A percentile compares a stretch with the other conserved stretches of the same genome.
phyloP scores from a whole-genome alignment of 2,797 vertebrate genomes.

The Typhlichthys subterraneus region DNA sequence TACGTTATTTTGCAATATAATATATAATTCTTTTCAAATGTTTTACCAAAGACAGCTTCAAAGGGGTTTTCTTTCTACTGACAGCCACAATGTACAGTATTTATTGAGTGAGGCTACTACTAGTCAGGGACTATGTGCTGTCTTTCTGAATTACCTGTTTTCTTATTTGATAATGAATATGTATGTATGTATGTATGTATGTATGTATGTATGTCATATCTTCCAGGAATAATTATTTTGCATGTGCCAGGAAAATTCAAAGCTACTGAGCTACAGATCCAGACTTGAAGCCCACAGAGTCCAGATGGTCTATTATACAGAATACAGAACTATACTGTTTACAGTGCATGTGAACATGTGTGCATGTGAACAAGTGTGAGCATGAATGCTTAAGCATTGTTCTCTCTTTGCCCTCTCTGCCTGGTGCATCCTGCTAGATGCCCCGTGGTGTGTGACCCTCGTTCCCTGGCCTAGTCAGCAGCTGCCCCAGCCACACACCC shows the following conservation, averaged over 20 bases:
- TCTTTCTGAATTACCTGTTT: background rate
- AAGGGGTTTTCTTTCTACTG: no score
- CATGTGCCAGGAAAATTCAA: background rate
- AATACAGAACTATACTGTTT: slow-evolving; percentile 15
- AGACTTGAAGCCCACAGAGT: slow-evolving; percentile 12
- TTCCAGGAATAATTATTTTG: background rate
- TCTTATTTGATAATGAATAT: slow-evolving; percentile 9
- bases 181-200: background rate
- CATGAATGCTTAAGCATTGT: slow-evolving; percentile 3
- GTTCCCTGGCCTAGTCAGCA: slow-evolving; percentile 28
- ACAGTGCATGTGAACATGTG: background rate
- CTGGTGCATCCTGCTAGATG: background rate
- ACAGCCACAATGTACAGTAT: no score
- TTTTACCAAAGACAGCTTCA: no score
- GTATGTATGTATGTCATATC: background rate
- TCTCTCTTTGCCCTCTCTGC: slow-evolving; percentile 13
- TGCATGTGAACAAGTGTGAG: slow-evolving; percentile 18
- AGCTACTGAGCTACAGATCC: slow-evolving; percentile 15
- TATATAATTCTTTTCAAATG: no score
- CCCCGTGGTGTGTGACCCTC: slow-evolving; percentile 35
- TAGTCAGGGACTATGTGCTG: no score
- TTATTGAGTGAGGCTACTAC: no score
- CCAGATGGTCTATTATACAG: slow-evolving; percentile 2
- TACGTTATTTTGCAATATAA: no score
- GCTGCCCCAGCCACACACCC: background rate